phyloP scores from a whole-genome alignment of 2,888 invertebrate species.

The Theretra japonica region DNA sequence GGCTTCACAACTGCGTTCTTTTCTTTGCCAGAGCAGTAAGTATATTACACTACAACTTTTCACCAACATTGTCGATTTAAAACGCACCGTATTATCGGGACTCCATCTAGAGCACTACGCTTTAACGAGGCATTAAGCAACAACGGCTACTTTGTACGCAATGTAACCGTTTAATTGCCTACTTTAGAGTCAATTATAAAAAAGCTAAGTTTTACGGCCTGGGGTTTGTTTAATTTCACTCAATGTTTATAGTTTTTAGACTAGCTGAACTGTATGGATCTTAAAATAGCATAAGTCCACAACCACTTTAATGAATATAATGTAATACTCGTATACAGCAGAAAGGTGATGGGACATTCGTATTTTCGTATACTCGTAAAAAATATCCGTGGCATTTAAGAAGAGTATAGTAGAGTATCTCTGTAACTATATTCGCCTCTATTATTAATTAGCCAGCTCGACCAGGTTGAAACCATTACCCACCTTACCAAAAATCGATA shows the following conservation, averaged over 20 bases:
- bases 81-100: background rate
- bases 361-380: too few relatives aligned
- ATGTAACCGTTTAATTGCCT: conserved; percentile 30
- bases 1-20: too few relatives aligned
- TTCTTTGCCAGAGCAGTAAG: background rate
- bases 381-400: too few relatives aligned
- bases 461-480: too few relatives aligned
- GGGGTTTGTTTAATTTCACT: conserved; percentile 2
- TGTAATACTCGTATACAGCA: too few relatives aligned
- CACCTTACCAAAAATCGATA: too few relatives aligned
- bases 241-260: background rate
- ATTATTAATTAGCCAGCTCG: too few relatives aligned
- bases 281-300: too few relatives aligned
- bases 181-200: conserved; percentile 20
- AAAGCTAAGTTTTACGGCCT: conserved; percentile 22
- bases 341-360: too few relatives aligned
- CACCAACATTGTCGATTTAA: conserved; percentile 7
- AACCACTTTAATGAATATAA: too few relatives aligned
- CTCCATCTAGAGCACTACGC: conserved; percentile 36
- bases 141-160: conserved; percentile 49
- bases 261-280: background rate
- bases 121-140: conserved; percentile 50
- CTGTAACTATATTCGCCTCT: too few relatives aligned
- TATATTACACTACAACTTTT: background rate
- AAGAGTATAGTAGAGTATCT: too few relatives aligned